Conservation (phyloP, 92 coral and sea anemone species). For the Parazoanthus darwini region DNA sequence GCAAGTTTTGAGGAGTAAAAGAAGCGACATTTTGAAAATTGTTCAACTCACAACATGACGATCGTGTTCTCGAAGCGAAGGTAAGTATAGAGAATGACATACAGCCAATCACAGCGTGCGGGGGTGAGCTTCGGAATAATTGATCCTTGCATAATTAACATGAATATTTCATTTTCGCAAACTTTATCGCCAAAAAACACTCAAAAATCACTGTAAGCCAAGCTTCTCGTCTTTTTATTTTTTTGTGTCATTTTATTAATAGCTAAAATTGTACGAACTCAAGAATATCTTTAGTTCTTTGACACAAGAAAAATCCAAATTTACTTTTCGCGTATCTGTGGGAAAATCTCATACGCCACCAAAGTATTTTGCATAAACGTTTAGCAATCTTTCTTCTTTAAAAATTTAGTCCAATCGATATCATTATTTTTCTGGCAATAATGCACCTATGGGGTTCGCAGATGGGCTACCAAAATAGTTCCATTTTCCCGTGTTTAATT, state of each 20-base stretch:
- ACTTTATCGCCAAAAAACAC: slow-evolving; percentile 46
- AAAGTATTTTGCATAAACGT: slow-evolving; percentile 30
- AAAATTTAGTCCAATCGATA: slow-evolving; percentile 73
- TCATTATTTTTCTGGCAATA: slow-evolving; percentile 60
- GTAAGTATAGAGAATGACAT: slow-evolving; percentile 44
- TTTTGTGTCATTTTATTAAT: not conserved
- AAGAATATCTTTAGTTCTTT: not conserved
- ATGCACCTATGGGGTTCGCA: slow-evolving; percentile 56
- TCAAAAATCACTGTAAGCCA: slow-evolving; percentile 19
- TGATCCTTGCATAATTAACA: slow-evolving; percentile 54
- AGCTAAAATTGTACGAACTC: not conserved
- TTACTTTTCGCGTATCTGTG: slow-evolving; percentile 32
- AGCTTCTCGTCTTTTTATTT: slow-evolving; percentile 1
- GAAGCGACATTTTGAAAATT: slow-evolving; percentile 83
- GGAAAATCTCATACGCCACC: slow-evolving; percentile 41
- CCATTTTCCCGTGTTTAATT: slow-evolving; percentile 34
- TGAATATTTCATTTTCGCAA: slow-evolving; percentile 73
- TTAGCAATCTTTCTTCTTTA: slow-evolving; percentile 38
- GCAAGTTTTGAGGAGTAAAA: slow-evolving; percentile 92
- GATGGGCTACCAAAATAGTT: slow-evolving; percentile 48
- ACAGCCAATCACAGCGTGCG: slow-evolving; percentile 74
- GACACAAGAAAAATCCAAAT: not conserved
- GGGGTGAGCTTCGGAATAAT: slow-evolving; percentile 72
- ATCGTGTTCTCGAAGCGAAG: slow-evolving; percentile 59
- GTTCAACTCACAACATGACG: slow-evolving; percentile 86